These are phyloP conservation scores for Drosophila mauritiana DNA, from an alignment of 1,140 invertebrate genomes.

Conservation along the genomic window DNA sequence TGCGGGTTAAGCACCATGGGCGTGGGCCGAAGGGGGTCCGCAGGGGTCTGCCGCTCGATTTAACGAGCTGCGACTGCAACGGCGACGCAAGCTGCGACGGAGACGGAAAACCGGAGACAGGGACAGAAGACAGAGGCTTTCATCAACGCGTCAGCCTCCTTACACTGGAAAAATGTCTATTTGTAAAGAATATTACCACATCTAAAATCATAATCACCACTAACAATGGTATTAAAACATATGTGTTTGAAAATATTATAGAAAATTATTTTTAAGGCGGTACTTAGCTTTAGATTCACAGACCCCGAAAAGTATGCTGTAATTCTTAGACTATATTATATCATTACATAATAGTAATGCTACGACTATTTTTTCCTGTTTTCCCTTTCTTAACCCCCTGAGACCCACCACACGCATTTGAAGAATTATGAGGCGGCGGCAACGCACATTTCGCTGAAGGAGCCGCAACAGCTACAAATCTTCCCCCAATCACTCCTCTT, in stretches of 20 bases:
- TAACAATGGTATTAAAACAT: no score
- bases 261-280: no score
- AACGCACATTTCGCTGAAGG: slow-evolving; percentile 74
- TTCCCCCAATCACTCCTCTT: slow-evolving; percentile 3
- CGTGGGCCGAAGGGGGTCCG: neutral
- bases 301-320: no score
- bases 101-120: slow-evolving; percentile 27
- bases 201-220: no score
- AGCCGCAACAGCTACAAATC: slow-evolving; percentile 59
- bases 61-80: slow-evolving; percentile 74
- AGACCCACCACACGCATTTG: slow-evolving; percentile 71
- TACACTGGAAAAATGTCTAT: neutral
- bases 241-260: no score
- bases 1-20: slow-evolving; percentile 33
- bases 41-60: slow-evolving; percentile 60
- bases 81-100: slow-evolving; percentile 10
- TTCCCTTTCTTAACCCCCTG: slow-evolving; percentile 37
- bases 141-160: slow-evolving; percentile 37
- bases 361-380: neutral
- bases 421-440: slow-evolving; percentile 78
- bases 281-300: no score
- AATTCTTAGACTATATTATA: no score
- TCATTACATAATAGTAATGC: neutral
- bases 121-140: slow-evolving; percentile 49
- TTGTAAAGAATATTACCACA: neutral